These are phyloP conservation scores for Euplexia lucipara DNA, from an alignment of 2,888 invertebrate genomes.

Conservation along the genomic window DNA sequence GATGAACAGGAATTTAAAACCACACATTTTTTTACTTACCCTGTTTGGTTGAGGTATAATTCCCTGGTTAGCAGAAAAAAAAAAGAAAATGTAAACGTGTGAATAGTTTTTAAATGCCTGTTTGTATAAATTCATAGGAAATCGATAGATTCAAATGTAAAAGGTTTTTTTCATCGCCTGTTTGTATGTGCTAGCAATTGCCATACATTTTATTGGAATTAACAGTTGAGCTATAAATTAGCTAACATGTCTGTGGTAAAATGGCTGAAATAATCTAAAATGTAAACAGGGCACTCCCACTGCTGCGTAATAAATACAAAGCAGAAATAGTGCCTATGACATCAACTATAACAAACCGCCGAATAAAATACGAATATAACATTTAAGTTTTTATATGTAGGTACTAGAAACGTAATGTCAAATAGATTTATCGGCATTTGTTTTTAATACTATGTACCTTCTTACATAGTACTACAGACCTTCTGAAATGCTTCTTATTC, in stretches of 20 bases:
- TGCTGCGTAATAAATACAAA: conserved; percentile 26
- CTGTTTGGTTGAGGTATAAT: conserved; percentile 74
- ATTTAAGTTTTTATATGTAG: background rate
- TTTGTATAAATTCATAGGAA: background rate
- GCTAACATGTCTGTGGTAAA: background rate
- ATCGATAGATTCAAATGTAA: background rate
- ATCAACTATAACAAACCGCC: conserved; percentile 12
- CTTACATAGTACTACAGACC: no score
- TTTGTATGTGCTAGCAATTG: background rate
- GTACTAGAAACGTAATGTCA: background rate
- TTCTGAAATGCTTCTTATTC: no score
- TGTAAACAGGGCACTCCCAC: conserved; percentile 20
- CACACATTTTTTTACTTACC: conserved; percentile 70
- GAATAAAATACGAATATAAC: background rate
- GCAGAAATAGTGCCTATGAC: conserved; percentile 6
- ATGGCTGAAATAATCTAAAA: conserved; percentile 7
- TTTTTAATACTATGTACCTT: no score
- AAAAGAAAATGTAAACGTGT: conserved; percentile 53
- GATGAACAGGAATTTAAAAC: conserved; percentile 14
- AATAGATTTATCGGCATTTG: background rate
- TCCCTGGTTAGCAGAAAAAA: conserved; percentile 76
- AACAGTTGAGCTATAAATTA: conserved; percentile 17
- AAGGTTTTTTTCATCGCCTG: background rate
- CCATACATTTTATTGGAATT: background rate
- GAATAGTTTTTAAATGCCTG: background rate